Percentiles rank a stretch among this genome's conserved stretches.
Conservation (phyloP, 2,113 vertebrate species). For the Garra rufa region DNA sequence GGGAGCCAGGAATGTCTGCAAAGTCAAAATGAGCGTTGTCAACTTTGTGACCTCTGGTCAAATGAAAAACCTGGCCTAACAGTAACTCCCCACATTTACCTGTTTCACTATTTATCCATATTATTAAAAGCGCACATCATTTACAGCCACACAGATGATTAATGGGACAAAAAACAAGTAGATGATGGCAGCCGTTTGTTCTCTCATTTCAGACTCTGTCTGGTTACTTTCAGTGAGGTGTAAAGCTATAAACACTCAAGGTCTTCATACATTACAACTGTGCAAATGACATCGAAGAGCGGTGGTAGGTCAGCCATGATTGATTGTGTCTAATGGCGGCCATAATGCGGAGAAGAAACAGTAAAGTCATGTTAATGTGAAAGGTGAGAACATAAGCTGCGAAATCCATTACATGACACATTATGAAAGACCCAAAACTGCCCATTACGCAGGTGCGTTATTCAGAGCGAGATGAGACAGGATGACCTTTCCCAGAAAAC, state of each 20-base stretch:
- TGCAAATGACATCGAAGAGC: background rate
- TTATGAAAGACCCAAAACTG: slow-evolving; percentile 22
- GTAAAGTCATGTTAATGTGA: slow-evolving; percentile 46
- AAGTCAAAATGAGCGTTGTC: slow-evolving; percentile 51
- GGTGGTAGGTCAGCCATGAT: slow-evolving; percentile 4
- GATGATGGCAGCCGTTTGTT: background rate
- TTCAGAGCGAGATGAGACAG: slow-evolving; percentile 10
- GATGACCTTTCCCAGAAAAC: slow-evolving; percentile 26
- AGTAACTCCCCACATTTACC: background rate
- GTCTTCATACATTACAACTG: slow-evolving; percentile 23
- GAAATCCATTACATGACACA: slow-evolving; percentile 32
- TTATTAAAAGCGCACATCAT: background rate
- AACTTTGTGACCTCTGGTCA: slow-evolving; percentile 21
- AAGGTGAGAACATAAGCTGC: slow-evolving; percentile 35
- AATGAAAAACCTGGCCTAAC: slow-evolving; percentile 12
- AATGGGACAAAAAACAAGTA: slow-evolving; percentile 26
- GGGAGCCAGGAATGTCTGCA: slow-evolving; percentile 90
- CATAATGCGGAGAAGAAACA: background rate
- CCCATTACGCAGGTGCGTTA: background rate
- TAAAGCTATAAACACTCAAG: slow-evolving; percentile 43
- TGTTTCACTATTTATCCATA: slow-evolving; percentile 10
- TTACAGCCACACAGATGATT: slow-evolving; percentile 14
- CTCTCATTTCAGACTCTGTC: slow-evolving; percentile 2
- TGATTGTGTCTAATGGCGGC: slow-evolving; percentile 16
- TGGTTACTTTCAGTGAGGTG: slow-evolving; percentile 25